These are phyloP conservation scores for Erpobdella octoculata DNA, from an alignment of 2,888 invertebrate genomes.

Conservation along the genomic window DNA sequence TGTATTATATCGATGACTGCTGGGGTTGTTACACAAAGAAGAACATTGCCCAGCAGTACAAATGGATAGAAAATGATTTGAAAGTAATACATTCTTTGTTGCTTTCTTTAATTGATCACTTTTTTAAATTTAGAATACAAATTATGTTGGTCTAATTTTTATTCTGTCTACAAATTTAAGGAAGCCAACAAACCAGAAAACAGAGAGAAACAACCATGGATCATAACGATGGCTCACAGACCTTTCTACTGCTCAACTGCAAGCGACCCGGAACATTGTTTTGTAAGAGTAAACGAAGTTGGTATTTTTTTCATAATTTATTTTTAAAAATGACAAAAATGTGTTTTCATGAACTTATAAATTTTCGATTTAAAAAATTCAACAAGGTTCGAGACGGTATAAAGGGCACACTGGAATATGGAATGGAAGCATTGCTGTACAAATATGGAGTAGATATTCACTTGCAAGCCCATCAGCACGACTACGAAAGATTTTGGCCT, in stretches of 20 bases:
- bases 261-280: slow-evolving; percentile 35
- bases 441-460: slow-evolving; percentile 83
- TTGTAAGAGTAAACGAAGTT: not conserved
- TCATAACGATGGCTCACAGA: slow-evolving; percentile 50
- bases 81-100: slow-evolving; percentile 54
- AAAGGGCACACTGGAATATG: slow-evolving; percentile 28
- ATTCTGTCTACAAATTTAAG: slow-evolving; percentile 36
- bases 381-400: slow-evolving; percentile 32
- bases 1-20: slow-evolving; percentile 79
- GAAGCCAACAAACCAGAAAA: slow-evolving; percentile 48
- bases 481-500: slow-evolving; percentile 91
- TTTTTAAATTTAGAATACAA: not conserved
- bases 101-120: not conserved
- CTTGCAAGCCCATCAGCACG: slow-evolving; percentile 96
- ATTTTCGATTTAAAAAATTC: no score
- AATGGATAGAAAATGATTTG: slow-evolving; percentile 79
- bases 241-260: slow-evolving; percentile 59
- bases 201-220: slow-evolving; percentile 49
- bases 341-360: not conserved
- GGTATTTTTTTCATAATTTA: not conserved
- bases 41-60: slow-evolving; percentile 53
- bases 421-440: slow-evolving; percentile 75
- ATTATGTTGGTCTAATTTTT: not conserved
- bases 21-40: slow-evolving; percentile 63
- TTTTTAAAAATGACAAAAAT: not conserved